Percentiles rank a stretch among this genome's conserved stretches.
Conservation (phyloP, 2,113 vertebrate species). For the Nesoenas mayeri region DNA sequence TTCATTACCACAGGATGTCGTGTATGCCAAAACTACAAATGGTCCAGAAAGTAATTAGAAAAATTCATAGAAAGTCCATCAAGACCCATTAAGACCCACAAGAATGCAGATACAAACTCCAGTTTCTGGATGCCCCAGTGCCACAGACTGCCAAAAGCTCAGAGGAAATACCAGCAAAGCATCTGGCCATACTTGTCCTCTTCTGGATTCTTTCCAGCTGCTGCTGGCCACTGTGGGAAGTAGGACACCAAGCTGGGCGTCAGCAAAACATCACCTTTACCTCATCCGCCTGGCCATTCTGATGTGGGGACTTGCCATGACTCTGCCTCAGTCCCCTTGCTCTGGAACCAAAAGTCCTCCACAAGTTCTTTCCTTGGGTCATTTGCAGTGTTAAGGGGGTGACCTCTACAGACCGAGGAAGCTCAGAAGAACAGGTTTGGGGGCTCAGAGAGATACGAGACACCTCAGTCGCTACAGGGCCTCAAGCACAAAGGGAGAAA, state of each 20-base stretch:
- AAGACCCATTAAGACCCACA: background rate
- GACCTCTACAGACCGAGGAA: background rate
- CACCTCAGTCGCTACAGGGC: background rate
- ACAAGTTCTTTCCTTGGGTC: background rate
- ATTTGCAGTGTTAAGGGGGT: background rate
- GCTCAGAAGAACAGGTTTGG: background rate
- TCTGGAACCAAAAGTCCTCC: background rate
- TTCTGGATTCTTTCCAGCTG: background rate
- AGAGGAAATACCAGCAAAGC: background rate
- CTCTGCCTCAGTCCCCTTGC: background rate
- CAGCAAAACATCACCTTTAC: background rate
- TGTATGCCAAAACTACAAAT: background rate
- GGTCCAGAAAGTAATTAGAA: background rate
- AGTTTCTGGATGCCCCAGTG: background rate
- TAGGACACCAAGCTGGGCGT: background rate
- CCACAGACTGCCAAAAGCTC: background rate
- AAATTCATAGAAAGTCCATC: background rate
- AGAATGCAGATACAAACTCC: background rate
- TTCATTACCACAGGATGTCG: background rate
- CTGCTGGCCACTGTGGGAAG: background rate
- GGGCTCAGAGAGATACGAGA: background rate
- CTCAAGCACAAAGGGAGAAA: background rate
- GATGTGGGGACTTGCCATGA: background rate
- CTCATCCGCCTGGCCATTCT: background rate
- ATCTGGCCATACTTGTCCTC: background rate